Conservation (phyloP, 2,113 vertebrate species). For the Diphyllodes magnificus region DNA sequence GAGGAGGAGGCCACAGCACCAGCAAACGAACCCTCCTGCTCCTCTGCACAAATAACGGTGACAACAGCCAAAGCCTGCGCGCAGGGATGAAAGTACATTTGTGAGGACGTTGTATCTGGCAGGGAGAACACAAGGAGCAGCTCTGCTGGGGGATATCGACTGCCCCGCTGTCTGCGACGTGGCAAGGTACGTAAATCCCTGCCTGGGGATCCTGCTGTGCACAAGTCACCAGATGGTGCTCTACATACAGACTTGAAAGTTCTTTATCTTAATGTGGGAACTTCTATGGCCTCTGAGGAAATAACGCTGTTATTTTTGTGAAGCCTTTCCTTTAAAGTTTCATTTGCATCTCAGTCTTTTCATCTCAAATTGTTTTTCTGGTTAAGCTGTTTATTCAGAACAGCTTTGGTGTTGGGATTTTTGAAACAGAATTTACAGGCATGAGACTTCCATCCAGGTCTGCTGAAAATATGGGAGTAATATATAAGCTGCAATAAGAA, state of each 20-base stretch:
- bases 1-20: background rate
- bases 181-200: background rate
- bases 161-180: background rate
- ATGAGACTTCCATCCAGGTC: background rate
- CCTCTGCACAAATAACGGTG: background rate
- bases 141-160: background rate
- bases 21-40: background rate
- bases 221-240: conserved; percentile 46
- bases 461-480: background rate
- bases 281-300: background rate
- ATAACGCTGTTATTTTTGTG: background rate
- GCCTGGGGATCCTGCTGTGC: conserved; percentile 1
- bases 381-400: background rate
- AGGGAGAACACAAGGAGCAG: background rate
- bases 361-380: background rate
- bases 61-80: background rate
- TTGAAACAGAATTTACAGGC: background rate
- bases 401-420: background rate
- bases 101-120: background rate
- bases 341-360: background rate
- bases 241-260: background rate
- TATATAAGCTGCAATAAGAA: background rate
- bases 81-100: background rate
- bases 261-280: background rate
- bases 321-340: background rate